phyloP scores from a whole-genome alignment of 2,888 invertebrate species.

The Lasioglossum leucozonium region DNA sequence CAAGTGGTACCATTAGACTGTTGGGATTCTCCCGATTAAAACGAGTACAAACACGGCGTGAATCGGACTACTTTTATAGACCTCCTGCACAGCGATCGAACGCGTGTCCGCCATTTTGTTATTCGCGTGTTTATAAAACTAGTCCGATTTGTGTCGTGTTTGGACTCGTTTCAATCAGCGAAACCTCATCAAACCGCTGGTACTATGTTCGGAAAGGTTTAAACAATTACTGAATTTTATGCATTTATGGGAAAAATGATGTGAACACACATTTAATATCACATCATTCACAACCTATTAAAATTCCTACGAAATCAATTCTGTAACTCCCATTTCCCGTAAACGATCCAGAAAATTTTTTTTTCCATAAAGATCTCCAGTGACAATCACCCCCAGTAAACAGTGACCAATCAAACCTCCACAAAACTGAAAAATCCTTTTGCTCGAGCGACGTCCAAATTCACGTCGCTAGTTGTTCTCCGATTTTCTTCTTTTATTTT shows the following conservation, averaged over 20 bases:
- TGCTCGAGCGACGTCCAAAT: background rate
- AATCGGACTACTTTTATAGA: no score
- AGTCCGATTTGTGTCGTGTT: background rate
- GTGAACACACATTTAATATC: background rate
- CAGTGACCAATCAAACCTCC: background rate
- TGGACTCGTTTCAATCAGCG: background rate
- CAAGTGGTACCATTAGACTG: background rate
- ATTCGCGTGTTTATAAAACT: background rate
- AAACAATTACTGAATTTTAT: no score
- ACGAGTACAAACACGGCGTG: background rate
- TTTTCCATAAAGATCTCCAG: no score
- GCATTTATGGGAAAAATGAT: no score
- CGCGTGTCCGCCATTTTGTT: background rate
- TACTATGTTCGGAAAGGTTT: background rate
- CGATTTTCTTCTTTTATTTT: slow-evolving; percentile 21
- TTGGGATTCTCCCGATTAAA: background rate
- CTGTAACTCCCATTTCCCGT: no score
- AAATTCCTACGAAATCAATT: background rate
- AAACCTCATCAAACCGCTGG: background rate
- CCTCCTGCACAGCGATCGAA: background rate
- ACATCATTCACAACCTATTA: background rate
- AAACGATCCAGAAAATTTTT: no score
- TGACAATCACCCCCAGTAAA: no score
- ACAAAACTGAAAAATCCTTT: background rate
- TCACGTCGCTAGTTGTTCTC: background rate